These are phyloP conservation scores for Synergus gifuensis DNA, from an alignment of 2,888 invertebrate species.

Conservation along the genomic window DNA sequence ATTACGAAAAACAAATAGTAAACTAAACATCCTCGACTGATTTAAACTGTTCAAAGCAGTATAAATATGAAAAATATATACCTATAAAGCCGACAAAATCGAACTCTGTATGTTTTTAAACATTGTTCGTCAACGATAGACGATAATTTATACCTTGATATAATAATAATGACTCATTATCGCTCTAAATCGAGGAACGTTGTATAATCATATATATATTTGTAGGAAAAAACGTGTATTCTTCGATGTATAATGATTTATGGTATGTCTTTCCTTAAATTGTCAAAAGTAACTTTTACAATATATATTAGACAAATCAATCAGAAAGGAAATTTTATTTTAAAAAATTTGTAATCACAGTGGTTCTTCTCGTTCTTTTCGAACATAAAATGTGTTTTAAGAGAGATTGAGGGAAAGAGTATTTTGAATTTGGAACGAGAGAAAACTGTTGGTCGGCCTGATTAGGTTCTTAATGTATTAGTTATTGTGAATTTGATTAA, in stretches of 20 bases:
- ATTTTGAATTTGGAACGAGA: neutral
- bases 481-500: slow-evolving; percentile 25
- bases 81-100: neutral
- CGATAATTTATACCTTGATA: slow-evolving; percentile 15
- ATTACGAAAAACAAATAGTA: slow-evolving; percentile 93
- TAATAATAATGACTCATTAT: slow-evolving; percentile 4
- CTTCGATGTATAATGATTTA: neutral
- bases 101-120: neutral
- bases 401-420: neutral
- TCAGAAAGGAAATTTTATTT: neutral
- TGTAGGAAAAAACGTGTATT: neutral
- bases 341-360: neutral
- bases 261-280: neutral
- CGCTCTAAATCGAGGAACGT: neutral
- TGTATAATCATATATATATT: neutral
- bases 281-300: slow-evolving; percentile 6
- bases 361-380: neutral
- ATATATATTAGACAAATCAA: neutral
- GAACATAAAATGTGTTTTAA: neutral
- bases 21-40: slow-evolving; percentile 88
- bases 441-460: neutral
- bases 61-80: slow-evolving; percentile 10
- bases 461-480: neutral
- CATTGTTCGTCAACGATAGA: slow-evolving; percentile 9
- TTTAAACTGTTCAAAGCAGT: neutral